These are phyloP conservation scores for Palythoa grandiflora DNA, from an alignment of 92 coral and sea anemone species.

Conservation along the genomic window DNA sequence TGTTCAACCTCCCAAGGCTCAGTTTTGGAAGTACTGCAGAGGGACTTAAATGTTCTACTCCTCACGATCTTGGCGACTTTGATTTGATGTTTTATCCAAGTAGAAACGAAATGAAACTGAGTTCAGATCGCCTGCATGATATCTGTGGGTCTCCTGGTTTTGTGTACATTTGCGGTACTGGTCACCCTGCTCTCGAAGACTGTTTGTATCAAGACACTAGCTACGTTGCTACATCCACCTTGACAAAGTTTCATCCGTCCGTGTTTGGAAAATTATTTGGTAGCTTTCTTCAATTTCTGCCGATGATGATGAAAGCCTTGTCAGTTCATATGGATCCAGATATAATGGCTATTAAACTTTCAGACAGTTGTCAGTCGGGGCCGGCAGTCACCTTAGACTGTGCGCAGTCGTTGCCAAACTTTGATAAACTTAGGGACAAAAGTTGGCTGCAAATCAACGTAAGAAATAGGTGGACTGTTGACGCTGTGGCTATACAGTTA, in stretches of 20 bases:
- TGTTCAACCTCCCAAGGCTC: neutral
- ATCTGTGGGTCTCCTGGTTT: too few species aligned
- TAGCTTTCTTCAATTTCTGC: slow-evolving; percentile 8
- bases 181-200: too few species aligned
- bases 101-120: slow-evolving; percentile 39
- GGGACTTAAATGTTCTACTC: slow-evolving; percentile 56
- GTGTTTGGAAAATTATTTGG: slow-evolving; percentile 66
- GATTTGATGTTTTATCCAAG: slow-evolving; percentile 62
- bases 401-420: slow-evolving; percentile 49
- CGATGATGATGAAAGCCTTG: slow-evolving; percentile 1
- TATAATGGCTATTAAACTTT: slow-evolving; percentile 24
- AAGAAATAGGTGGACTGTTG: slow-evolving; percentile 47
- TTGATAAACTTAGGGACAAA: slow-evolving; percentile 12
- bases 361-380: too few species aligned
- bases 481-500: slow-evolving; percentile 43
- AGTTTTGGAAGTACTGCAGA: slow-evolving; percentile 70
- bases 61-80: too few species aligned
- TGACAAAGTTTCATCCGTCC: too few species aligned
- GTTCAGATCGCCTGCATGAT: too few species aligned
- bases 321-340: slow-evolving; percentile 16
- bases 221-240: too few species aligned
- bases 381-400: slow-evolving; percentile 37
- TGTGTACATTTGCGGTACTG: too few species aligned
- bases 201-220: too few species aligned
- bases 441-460: slow-evolving; percentile 8